Percentiles rank a stretch among this genome's conserved stretches.
Evolutionary conservation across 2,888 invertebrate species (phyloP).

Genomic region (Plemyria rubiginata): DNA sequence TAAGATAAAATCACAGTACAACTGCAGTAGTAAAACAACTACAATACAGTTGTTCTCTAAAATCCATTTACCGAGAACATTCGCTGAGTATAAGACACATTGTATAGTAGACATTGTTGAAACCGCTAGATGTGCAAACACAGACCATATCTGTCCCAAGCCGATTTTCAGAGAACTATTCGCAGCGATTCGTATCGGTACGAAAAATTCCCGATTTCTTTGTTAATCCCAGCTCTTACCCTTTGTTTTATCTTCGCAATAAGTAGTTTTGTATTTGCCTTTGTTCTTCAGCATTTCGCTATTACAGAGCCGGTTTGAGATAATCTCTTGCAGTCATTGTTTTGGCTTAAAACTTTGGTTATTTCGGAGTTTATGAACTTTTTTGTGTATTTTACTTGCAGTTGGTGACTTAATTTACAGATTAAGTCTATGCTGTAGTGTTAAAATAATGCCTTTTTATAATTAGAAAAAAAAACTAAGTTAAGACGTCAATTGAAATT

Average conservation of each 20-base stretch:
- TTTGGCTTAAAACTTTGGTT: conserved; percentile 12
- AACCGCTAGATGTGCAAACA: conserved; percentile 17
- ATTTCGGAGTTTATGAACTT: conserved; percentile 5
- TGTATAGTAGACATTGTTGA: conserved; percentile 6
- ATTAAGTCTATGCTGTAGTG: neutral
- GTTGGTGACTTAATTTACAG: neutral
- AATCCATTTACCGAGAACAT: neutral
- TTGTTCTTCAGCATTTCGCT: conserved; percentile 26
- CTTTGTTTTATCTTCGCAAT: conserved; percentile 45
- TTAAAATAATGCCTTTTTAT: too few relatives aligned
- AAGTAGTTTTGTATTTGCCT: conserved; percentile 44
- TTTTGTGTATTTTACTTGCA: conserved; percentile 1
- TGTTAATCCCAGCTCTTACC: conserved; percentile 41
- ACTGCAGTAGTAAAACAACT: too few relatives aligned
- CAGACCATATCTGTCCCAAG: conserved; percentile 30
- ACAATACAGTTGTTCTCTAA: neutral
- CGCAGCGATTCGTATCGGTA: conserved; percentile 38
- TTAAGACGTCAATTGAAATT: too few relatives aligned
- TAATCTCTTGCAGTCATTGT: conserved; percentile 25
- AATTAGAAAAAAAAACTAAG: too few relatives aligned
- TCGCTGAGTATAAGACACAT: neutral
- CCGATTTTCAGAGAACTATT: conserved; percentile 41
- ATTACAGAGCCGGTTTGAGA: conserved; percentile 21
- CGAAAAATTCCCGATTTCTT: conserved; percentile 42
- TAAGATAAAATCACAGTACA: too few relatives aligned